Conservation (phyloP, 2,113 vertebrate genomes). For the Eolophus roseicapilla region DNA sequence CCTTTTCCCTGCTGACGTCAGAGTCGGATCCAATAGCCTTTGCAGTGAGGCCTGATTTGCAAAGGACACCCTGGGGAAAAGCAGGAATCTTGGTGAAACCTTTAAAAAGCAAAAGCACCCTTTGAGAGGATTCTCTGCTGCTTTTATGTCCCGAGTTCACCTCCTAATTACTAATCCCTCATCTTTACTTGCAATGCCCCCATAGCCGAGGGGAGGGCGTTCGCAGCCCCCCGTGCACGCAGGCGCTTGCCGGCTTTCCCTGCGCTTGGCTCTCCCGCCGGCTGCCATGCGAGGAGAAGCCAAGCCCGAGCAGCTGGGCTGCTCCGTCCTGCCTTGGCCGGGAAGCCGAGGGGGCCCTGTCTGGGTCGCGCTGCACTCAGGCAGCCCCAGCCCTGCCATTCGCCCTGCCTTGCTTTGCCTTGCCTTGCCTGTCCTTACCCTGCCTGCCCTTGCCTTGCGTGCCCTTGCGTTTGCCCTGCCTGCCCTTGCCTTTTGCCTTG, state of each 20-base stretch:
- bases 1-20: conserved; percentile 51
- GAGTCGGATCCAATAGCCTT: conserved; percentile 49
- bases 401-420: not conserved
- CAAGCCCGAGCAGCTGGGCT: conserved; percentile 65
- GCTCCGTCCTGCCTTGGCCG: conserved; percentile 68
- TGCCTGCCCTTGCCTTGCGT: not conserved
- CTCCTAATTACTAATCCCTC: conserved; percentile 28
- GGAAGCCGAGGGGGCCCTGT: conserved; percentile 64
- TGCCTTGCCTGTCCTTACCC: not conserved
- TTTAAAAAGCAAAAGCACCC: conserved; percentile 1
- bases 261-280: conserved; percentile 26
- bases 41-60: conserved; percentile 58
- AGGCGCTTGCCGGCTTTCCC: not conserved
- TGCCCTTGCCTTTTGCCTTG: not conserved
- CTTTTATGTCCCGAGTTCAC: conserved; percentile 65
- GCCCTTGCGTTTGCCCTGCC: no score
- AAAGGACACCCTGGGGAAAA: conserved; percentile 57
- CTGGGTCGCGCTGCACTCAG: conserved; percentile 48
- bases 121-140: not conserved
- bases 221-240: not conserved
- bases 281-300: conserved; percentile 59
- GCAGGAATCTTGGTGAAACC: conserved; percentile 55
- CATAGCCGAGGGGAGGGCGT: not conserved
- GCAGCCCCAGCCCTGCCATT: conserved; percentile 38
- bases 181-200: fast-evolving